phyloP scores from a whole-genome alignment of 1,140 invertebrate species.

The Heliothis virescens region DNA sequence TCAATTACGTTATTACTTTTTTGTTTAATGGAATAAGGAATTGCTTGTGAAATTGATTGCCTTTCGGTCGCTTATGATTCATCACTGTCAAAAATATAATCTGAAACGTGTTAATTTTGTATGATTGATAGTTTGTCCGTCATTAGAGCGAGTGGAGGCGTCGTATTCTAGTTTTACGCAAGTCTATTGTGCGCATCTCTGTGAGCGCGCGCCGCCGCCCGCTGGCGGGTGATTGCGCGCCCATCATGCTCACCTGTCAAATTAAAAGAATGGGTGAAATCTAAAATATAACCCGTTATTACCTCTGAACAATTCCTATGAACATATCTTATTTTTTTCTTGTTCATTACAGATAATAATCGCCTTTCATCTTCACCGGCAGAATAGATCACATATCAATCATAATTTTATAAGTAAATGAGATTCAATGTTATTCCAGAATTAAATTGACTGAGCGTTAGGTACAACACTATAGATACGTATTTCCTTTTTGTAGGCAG shows the following conservation, averaged over 20 bases:
- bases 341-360: conserved; percentile 24
- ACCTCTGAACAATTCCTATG: conserved; percentile 39
- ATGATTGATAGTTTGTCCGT: conserved; percentile 82
- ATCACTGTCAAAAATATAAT: conserved; percentile 83
- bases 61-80: conserved; percentile 83
- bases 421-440: background rate
- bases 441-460: background rate
- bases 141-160: conserved; percentile 70
- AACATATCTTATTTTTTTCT: conserved; percentile 34
- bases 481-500: background rate
- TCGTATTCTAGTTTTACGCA: conserved; percentile 82
- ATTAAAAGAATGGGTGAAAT: conserved; percentile 64
- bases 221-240: conserved; percentile 62
- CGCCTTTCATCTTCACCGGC: conserved; percentile 25
- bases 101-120: conserved; percentile 83
- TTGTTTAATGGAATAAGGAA: conserved; percentile 85
- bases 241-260: conserved; percentile 64
- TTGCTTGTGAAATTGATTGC: conserved; percentile 84
- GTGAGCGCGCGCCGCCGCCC: conserved; percentile 40
- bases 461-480: background rate
- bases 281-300: conserved; percentile 47
- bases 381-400: conserved; percentile 36
- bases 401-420: conserved; percentile 19
- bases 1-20: conserved; percentile 86
- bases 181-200: conserved; percentile 66